phyloP scores from a whole-genome alignment of 2,888 invertebrate genomes.

The Strigamia transsilvanica region DNA sequence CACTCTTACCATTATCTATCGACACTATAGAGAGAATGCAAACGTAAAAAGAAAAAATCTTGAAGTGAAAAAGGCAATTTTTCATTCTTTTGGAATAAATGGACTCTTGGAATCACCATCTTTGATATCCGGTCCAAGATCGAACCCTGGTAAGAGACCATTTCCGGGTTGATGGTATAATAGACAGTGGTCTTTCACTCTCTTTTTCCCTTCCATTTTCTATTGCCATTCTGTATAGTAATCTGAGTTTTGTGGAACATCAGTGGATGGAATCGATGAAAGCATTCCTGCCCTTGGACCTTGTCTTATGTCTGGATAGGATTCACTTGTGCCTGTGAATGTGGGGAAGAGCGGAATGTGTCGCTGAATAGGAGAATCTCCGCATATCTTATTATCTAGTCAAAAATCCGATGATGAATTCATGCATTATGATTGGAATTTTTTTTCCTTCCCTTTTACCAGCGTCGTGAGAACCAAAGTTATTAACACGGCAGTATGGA shows the following conservation, averaged over 20 bases:
- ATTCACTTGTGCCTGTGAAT: background rate
- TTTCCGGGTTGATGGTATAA: conserved; percentile 22
- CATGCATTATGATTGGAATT: conserved; percentile 6
- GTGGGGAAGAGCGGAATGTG: conserved; percentile 10
- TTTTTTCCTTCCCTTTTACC: background rate
- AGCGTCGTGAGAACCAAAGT: background rate
- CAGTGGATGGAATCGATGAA: conserved; percentile 26
- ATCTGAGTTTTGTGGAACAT: conserved; percentile 26
- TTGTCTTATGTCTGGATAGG: conserved; percentile 23
- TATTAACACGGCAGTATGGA: background rate
- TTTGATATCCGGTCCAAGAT: conserved; percentile 20
- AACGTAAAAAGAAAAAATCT: background rate
- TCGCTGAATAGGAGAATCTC: background rate
- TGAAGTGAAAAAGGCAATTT: conserved; percentile 25
- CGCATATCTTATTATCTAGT: background rate
- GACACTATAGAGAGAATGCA: background rate
- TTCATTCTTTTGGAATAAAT: conserved; percentile 26
- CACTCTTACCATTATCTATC: conserved; percentile 26
- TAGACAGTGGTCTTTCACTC: conserved; percentile 26
- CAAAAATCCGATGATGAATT: background rate
- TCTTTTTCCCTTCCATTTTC: background rate
- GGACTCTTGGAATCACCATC: conserved; percentile 11
- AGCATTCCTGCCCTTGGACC: conserved; percentile 30
- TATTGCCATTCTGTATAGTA: conserved; percentile 23
- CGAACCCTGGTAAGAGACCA: conserved; percentile 26